Conservation (phyloP, 2,888 invertebrate genomes). For the Andrena haemorrhoa region DNA sequence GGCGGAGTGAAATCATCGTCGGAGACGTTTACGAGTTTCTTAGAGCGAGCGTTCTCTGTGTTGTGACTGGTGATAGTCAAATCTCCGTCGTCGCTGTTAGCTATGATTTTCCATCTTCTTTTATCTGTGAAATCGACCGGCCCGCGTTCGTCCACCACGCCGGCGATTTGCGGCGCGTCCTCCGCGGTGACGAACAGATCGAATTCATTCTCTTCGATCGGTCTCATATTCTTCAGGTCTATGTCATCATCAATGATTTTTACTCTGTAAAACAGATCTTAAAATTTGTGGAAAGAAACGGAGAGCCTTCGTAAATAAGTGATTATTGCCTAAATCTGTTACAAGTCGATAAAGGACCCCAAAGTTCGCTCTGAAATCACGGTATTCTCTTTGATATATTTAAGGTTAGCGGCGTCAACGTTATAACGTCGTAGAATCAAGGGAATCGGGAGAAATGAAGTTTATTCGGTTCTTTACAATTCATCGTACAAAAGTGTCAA, state of each 20-base stretch:
- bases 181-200: constrained; percentile 91
- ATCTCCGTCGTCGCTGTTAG: constrained; percentile 78
- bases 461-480: constrained; percentile 4
- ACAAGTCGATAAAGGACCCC: constrained; percentile 10
- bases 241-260: constrained; percentile 95
- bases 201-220: constrained; percentile 88
- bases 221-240: constrained; percentile 87
- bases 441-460: constrained; percentile 16
- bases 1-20: constrained; percentile 65
- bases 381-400: constrained; percentile 14
- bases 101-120: constrained; percentile 83
- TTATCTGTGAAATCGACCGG: constrained; percentile 79
- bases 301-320: constrained; percentile 18
- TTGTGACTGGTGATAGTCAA: constrained; percentile 51
- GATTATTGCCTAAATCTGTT: constrained; percentile 26
- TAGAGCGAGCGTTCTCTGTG: constrained; percentile 17
- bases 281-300: constrained; percentile 53
- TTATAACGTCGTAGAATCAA: constrained; percentile 11
- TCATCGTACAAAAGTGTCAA: constrained; percentile 30
- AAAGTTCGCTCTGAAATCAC: constrained; percentile 5
- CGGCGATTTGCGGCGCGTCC: constrained; percentile 96
- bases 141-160: constrained; percentile 91
- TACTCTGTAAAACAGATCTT: constrained; percentile 87
- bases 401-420: constrained; percentile 11
- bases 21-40: constrained; percentile 30